Base-by-base conservation (phyloP, 1,140 invertebrate species). In the Dreissena rostriformis region DNA sequence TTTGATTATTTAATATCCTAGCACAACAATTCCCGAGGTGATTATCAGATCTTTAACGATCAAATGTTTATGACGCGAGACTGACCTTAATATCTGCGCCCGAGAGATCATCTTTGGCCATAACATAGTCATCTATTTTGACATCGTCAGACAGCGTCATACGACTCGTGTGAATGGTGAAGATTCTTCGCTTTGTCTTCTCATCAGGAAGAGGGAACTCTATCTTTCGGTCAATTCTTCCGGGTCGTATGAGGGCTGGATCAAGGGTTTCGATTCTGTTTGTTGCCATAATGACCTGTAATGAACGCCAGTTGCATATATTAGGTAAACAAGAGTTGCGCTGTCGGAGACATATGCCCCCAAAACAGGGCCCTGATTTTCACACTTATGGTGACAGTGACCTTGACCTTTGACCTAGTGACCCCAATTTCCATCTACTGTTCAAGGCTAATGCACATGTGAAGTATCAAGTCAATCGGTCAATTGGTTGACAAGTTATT, bases 191-290 rank as follows among this genome's bases (percentile, higher is more conserved):
- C 93, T 99, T 99, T 0, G 99, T 99, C 93, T 99, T 99, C 92
- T 99, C 99, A 95, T 99, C 99, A 0, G 99, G 99, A 68, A 99
- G 94, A 8, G 99, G 99, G 92, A 99, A 99, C 94, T 99, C 99
- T 86, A 99, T 99, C 94, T 99, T 99, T 70, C 99, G 95, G 94
- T 99, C 99, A 91, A 99, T 99, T 93, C 99, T 96, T 70, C 99
- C 99, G 24, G 99, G 99, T 91, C 99, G 96, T 93, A 99, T 99
- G 4, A 99, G 95, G 57, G 99, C 99, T 57, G 99, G 99, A 95
- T 99, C 99, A 57, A 99, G 94, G 8, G 99, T 99, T 94, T 99
- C 99, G 93, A 99, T 99, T 90, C 99, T 95, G 94, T 99, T 99
- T 55, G 99, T 99, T 17, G 99, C 99, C 99, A 99, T 99, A 39